phyloP scores from a whole-genome alignment of 2,113 vertebrate genomes.

The Podarcis muralis region DNA sequence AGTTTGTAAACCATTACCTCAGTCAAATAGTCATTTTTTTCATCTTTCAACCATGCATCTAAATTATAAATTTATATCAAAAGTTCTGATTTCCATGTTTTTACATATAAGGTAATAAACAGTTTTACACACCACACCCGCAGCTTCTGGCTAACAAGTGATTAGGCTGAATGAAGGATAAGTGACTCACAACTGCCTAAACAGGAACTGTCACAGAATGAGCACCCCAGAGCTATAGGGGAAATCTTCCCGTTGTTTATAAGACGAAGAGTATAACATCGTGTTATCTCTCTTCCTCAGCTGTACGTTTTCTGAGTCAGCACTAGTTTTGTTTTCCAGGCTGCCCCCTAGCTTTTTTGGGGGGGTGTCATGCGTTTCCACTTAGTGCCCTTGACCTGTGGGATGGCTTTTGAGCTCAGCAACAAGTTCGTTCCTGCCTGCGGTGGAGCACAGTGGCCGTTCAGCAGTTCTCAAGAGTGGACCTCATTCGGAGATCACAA shows the following conservation, averaged over 20 bases:
- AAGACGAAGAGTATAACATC: slow-evolving; percentile 53
- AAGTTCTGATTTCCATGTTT: neutral
- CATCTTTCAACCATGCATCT: neutral
- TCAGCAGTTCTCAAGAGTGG: slow-evolving; percentile 42
- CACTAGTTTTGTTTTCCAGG: slow-evolving; percentile 78
- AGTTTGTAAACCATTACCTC: too few species aligned
- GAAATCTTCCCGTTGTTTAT: slow-evolving; percentile 55
- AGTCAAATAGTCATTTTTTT: neutral
- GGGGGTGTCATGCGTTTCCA: slow-evolving; percentile 74
- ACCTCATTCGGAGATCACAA: slow-evolving; percentile 10
- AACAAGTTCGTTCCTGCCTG: slow-evolving; percentile 13
- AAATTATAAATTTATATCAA: neutral
- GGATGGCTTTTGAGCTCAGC: slow-evolving; percentile 29
- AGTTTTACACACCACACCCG: slow-evolving; percentile 13
- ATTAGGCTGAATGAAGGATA: slow-evolving; percentile 34
- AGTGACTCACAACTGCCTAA: slow-evolving; percentile 35
- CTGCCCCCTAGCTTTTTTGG: slow-evolving; percentile 42
- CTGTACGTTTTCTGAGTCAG: slow-evolving; percentile 75
- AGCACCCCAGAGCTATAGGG: slow-evolving; percentile 23
- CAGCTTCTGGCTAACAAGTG: slow-evolving; percentile 37
- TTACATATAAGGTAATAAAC: neutral
- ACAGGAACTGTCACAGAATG: slow-evolving; percentile 49
- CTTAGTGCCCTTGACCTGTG: slow-evolving; percentile 65
- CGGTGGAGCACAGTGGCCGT: slow-evolving; percentile 41
- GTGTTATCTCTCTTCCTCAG: slow-evolving; percentile 79